Evolutionary conservation across 2,113 vertebrate genomes (phyloP).

Genomic region (Hippolais icterina): DNA sequence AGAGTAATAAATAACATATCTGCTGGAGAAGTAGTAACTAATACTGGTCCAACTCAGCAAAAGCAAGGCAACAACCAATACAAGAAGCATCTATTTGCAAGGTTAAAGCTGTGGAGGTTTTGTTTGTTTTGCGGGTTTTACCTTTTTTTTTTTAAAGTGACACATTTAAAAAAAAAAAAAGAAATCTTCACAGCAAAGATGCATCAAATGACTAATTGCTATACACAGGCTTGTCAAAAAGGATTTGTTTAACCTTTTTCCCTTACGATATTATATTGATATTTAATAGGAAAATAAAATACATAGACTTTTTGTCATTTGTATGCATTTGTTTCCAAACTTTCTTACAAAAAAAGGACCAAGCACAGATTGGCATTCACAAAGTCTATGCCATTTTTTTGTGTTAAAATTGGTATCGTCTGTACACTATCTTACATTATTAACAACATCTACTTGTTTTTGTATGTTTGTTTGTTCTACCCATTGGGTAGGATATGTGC

Average conservation of each 20-base stretch:
- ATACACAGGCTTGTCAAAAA: conserved; percentile 66
- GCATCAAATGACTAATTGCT: conserved; percentile 24
- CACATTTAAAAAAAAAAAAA: conserved; percentile 26
- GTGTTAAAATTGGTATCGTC: conserved; percentile 88
- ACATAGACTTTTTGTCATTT: conserved; percentile 83
- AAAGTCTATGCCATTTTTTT: conserved; percentile 85
- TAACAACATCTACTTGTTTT: conserved; percentile 82
- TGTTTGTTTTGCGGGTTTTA: conserved; percentile 11
- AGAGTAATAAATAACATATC: not conserved
- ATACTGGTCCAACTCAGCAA: conserved; percentile 69
- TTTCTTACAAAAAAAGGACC: conserved; percentile 83
- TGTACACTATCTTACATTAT: conserved; percentile 97
- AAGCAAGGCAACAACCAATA: conserved; percentile 51
- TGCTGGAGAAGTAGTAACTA: conserved; percentile 18
- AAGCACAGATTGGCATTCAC: conserved; percentile 88
- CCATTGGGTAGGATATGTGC: conserved; percentile 99
- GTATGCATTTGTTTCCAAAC: conserved; percentile 85
- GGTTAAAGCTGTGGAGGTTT: conserved; percentile 64
- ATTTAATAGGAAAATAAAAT: conserved; percentile 94
- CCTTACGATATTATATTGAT: conserved; percentile 76
- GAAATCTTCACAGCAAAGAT: conserved; percentile 65
- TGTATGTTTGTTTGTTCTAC: conserved; percentile 85
- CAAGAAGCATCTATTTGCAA: conserved; percentile 63
- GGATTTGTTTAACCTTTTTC: conserved; percentile 76
- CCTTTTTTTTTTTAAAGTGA: conserved; percentile 38